Percentiles rank a stretch among this genome's conserved stretches.
phyloP scores from a whole-genome alignment of 2,797 vertebrate genomes.

The Dallia pectoralis region DNA sequence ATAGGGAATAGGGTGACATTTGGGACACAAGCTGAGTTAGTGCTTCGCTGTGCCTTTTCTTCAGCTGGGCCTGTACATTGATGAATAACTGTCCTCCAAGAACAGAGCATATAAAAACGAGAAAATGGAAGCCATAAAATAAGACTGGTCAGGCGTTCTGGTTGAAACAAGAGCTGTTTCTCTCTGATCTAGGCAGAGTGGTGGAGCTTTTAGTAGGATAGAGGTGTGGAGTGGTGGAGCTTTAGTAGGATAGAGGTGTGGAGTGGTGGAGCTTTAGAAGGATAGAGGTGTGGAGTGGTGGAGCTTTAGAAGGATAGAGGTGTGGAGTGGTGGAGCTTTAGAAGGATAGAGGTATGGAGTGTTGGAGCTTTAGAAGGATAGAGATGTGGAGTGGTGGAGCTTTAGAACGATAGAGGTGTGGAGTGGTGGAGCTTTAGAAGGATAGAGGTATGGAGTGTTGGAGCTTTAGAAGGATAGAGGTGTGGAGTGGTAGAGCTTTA shows the following conservation, averaged over 20 bases:
- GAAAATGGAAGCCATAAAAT: conserved; percentile 58
- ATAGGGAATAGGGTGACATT: background rate
- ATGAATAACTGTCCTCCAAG: conserved; percentile 57
- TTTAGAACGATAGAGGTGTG: background rate
- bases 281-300: background rate
- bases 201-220: background rate
- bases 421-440: background rate
- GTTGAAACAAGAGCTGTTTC: conserved; percentile 30
- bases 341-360: background rate
- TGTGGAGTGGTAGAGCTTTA: no score
- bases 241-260: background rate
- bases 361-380: background rate
- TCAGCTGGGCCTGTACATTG: conserved; percentile 31
- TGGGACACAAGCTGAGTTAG: conserved; percentile 27
- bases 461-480: background rate
- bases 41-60: conserved; percentile 53
- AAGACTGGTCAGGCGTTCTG: conserved; percentile 42
- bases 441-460: background rate
- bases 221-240: background rate
- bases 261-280: background rate
- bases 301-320: no score
- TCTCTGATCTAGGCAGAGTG: conserved; percentile 26
- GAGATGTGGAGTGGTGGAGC: background rate
- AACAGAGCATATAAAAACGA: conserved; percentile 54
- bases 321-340: background rate